These are phyloP conservation scores for Podilymbus podiceps DNA, from an alignment of 2,113 vertebrate genomes.

Conservation along the genomic window DNA sequence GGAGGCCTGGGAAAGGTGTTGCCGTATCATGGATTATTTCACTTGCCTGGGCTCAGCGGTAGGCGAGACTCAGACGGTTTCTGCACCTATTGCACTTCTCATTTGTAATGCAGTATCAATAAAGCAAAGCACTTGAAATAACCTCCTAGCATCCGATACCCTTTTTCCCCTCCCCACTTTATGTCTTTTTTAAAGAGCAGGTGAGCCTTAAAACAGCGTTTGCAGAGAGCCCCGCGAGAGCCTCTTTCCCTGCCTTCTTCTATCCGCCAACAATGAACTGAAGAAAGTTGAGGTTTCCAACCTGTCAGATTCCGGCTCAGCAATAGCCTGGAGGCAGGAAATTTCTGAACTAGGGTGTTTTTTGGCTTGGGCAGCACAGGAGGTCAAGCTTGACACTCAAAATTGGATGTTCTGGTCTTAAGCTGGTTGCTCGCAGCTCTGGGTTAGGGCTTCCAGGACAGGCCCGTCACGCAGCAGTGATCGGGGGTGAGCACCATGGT, in stretches of 20 bases:
- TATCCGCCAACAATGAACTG: background rate
- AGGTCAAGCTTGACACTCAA: background rate
- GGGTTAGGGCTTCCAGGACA: background rate
- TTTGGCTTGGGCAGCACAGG: background rate
- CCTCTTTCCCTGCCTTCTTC: background rate
- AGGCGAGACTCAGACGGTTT: conserved; percentile 14
- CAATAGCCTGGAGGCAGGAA: background rate
- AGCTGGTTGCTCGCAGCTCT: background rate
- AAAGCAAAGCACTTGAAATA: conserved; percentile 31
- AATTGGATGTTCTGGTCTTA: background rate
- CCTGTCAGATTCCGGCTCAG: background rate
- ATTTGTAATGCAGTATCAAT: conserved; percentile 25
- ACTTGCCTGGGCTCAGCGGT: background rate
- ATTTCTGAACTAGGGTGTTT: background rate
- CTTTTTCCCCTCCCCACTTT: fast-evolving
- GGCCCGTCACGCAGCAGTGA: background rate
- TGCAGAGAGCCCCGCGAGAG: background rate
- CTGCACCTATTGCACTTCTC: conserved; percentile 35
- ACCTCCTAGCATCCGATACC: background rate
- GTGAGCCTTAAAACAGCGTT: background rate
- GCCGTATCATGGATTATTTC: background rate
- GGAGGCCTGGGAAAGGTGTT: background rate
- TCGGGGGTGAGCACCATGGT: background rate
- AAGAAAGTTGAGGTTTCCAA: background rate
- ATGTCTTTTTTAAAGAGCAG: background rate